Conservation (phyloP, 2,113 vertebrate species). For the Amphiprion ocellaris region DNA sequence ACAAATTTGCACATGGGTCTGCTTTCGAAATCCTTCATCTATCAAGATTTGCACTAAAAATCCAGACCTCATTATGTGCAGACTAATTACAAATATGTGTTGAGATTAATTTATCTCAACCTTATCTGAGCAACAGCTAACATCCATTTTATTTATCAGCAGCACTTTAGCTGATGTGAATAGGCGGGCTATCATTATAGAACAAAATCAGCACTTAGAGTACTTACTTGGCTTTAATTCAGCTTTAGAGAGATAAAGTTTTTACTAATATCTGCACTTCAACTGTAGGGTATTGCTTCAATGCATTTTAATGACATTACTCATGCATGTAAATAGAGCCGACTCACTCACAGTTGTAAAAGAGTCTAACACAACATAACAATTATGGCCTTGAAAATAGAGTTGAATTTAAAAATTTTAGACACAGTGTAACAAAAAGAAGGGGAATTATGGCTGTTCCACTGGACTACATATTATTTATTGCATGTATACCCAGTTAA, state of each 20-base stretch:
- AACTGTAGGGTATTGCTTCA: not conserved
- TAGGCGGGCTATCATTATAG: not conserved
- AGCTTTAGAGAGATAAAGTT: conserved; percentile 20
- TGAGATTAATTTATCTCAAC: conserved; percentile 1
- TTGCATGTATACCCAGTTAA: no score
- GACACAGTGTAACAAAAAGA: no score
- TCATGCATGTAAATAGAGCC: not conserved
- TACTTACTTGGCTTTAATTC: not conserved
- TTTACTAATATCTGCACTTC: not conserved
- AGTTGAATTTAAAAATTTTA: not conserved
- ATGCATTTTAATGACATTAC: not conserved
- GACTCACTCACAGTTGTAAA: not conserved
- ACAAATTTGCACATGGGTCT: not conserved
- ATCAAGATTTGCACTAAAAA: not conserved
- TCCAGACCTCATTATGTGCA: not conserved
- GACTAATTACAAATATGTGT: not conserved
- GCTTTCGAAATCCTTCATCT: not conserved
- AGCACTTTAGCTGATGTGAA: conserved; percentile 8
- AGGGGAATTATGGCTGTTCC: no score
- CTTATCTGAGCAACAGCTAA: conserved; percentile 1
- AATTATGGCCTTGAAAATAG: not conserved
- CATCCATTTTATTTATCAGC: not conserved
- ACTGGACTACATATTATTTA: no score
- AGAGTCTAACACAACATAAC: not conserved
- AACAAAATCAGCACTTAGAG: conserved; percentile 12